A percentile compares a stretch with the other conserved stretches of the same genome.
These are phyloP conservation scores for Drosophila trichaetosa DNA, from an alignment of 2,888 invertebrate genomes.

Conservation along the genomic window DNA sequence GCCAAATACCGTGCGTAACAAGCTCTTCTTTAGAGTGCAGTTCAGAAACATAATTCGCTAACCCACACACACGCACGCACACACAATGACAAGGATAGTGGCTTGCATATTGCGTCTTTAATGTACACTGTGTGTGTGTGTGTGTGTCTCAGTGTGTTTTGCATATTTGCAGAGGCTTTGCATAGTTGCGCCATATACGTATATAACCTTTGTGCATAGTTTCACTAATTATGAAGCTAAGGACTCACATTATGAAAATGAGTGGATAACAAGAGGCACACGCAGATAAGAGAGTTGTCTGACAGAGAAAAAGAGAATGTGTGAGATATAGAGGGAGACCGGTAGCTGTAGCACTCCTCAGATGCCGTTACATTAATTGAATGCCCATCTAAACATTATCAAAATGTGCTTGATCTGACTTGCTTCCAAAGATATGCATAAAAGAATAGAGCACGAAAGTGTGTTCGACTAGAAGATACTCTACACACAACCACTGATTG, in stretches of 20 bases:
- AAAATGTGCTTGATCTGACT: slow-evolving; percentile 5
- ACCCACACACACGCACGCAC: slow-evolving; percentile 8
- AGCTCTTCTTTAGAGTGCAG: slow-evolving; percentile 1
- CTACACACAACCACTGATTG: background rate
- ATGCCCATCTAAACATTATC: slow-evolving; percentile 2
- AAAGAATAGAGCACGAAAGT: background rate
- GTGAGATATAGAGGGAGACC: too few relatives aligned
- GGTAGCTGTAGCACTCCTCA: slow-evolving; percentile 5
- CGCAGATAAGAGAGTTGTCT: background rate
- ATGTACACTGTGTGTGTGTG: slow-evolving; percentile 11
- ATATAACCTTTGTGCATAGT: slow-evolving; percentile 51
- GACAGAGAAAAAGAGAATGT: too few relatives aligned
- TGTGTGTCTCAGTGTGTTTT: slow-evolving; percentile 24
- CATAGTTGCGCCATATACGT: slow-evolving; percentile 47
- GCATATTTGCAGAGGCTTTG: slow-evolving; percentile 49
- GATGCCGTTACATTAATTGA: slow-evolving; percentile 31
- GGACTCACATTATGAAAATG: background rate
- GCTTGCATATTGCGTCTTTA: slow-evolving; percentile 1
- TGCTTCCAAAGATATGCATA: too few relatives aligned
- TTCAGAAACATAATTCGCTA: slow-evolving; percentile 19
- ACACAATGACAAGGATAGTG: slow-evolving; percentile 1
- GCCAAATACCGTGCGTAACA: slow-evolving; percentile 40
- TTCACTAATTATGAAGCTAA: slow-evolving; percentile 55
- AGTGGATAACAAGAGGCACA: background rate
- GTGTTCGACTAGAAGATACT: background rate